Evolutionary conservation across 2,113 vertebrate species (phyloP).

Genomic region (Panthera leo): DNA sequence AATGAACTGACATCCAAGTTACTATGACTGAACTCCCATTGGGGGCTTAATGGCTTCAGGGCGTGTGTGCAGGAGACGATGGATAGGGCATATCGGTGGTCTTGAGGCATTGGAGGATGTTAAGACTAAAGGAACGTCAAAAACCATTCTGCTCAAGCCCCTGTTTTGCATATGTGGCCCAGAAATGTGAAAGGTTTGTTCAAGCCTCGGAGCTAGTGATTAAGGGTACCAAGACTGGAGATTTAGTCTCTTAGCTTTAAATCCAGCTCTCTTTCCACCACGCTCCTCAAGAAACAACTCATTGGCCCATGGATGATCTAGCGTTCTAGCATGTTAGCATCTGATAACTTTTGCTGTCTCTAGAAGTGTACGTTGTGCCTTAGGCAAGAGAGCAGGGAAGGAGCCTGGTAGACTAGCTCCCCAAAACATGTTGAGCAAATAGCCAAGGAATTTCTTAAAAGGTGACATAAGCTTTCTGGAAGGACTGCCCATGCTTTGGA

Average conservation of each 20-base stretch:
- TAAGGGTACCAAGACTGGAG: neutral
- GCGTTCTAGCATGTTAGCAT: neutral
- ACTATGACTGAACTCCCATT: neutral
- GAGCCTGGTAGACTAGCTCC: neutral
- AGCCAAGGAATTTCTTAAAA: neutral
- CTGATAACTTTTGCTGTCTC: neutral
- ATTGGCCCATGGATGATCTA: accelerated
- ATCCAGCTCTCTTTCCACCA: neutral
- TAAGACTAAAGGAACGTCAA: neutral
- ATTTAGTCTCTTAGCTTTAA: neutral
- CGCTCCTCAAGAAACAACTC: neutral
- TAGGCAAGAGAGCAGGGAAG: neutral
- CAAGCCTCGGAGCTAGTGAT: neutral
- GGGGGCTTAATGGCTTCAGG: neutral
- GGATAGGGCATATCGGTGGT: neutral
- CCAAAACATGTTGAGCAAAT: neutral
- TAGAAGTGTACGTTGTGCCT: neutral
- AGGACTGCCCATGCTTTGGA: neutral
- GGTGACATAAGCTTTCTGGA: neutral
- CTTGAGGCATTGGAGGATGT: neutral
- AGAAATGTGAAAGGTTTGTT: neutral
- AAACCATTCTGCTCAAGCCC: neutral
- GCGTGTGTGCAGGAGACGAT: neutral
- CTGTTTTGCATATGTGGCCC: neutral
- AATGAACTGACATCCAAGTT: conserved; percentile 28